These are phyloP conservation scores for Charina bottae DNA, from an alignment of 2,113 vertebrate species.

Conservation along the genomic window DNA sequence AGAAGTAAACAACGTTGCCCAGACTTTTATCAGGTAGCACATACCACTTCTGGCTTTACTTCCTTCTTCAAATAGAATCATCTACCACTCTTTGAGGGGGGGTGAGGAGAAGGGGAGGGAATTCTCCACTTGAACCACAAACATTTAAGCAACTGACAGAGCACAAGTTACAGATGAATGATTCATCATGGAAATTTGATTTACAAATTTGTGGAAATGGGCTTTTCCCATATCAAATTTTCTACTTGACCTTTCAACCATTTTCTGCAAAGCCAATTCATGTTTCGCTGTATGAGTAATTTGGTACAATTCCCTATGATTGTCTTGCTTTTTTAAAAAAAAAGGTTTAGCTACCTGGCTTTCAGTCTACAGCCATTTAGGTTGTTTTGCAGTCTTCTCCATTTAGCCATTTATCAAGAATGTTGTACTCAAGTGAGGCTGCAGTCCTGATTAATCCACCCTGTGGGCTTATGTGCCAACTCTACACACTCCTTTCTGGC, in stretches of 20 bases:
- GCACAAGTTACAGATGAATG: conserved; percentile 64
- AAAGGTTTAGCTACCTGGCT: conserved; percentile 55
- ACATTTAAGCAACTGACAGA: conserved; percentile 59
- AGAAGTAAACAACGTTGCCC: conserved; percentile 14
- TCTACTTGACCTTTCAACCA: not conserved
- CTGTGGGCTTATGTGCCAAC: not conserved
- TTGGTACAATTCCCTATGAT: conserved; percentile 38
- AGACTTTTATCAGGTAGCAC: conserved; percentile 49
- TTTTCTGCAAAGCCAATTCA: conserved; percentile 36
- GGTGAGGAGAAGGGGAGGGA: conserved; percentile 25
- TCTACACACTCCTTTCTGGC: not conserved
- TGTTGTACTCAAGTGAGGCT: conserved; percentile 55
- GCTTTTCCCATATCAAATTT: conserved; percentile 39
- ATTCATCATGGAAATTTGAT: conserved; percentile 60
- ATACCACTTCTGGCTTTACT: not conserved
- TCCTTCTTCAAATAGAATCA: conserved; percentile 34
- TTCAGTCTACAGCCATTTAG: not conserved
- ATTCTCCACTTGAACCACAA: conserved; percentile 36
- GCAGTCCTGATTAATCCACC: conserved; percentile 22
- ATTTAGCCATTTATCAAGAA: conserved; percentile 48
- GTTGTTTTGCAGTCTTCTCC: conserved; percentile 56
- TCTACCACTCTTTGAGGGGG: conserved; percentile 38
- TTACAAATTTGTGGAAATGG: conserved; percentile 28
- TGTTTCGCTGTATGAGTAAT: conserved; percentile 45
- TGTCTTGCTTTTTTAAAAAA: conserved; percentile 1